These are phyloP conservation scores for Ectobius pallidus DNA, from an alignment of 2,888 invertebrate species.

Conservation along the genomic window DNA sequence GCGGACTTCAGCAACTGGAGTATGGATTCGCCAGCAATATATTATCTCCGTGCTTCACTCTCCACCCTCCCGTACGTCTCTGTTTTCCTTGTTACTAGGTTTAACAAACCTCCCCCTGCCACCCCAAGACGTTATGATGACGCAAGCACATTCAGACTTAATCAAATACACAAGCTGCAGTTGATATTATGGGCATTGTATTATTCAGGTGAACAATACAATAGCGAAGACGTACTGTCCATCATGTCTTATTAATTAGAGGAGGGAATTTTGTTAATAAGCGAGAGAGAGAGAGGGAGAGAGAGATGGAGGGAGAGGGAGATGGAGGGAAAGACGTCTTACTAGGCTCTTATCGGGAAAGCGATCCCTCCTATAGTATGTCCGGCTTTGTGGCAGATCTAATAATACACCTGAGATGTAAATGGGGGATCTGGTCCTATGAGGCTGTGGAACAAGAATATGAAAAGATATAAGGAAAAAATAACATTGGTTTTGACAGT, in stretches of 20 bases:
- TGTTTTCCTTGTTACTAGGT: conserved; percentile 30
- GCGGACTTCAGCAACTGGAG: conserved; percentile 27
- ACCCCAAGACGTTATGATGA: conserved; percentile 31
- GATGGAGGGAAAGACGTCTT: conserved; percentile 12
- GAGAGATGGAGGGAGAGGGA: not conserved
- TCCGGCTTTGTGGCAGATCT: no score
- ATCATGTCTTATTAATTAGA: conserved; percentile 31
- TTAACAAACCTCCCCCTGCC: conserved; percentile 26
- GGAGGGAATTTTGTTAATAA: conserved; percentile 31
- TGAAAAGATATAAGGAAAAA: no score
- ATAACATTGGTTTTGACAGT: no score
- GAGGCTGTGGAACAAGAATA: no score
- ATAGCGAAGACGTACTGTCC: conserved; percentile 30
- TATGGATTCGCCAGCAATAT: conserved; percentile 28
- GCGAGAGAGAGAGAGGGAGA: not conserved
- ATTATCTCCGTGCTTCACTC: conserved; percentile 29
- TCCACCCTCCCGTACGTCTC: conserved; percentile 1
- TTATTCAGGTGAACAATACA: conserved; percentile 25
- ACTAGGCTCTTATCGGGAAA: conserved; percentile 23
- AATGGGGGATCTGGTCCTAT: no score
- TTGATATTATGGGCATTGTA: conserved; percentile 31
- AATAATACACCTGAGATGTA: no score
- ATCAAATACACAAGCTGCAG: conserved; percentile 30
- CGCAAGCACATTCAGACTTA: conserved; percentile 32
- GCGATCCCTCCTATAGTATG: conserved; percentile 1